Base-by-base conservation (phyloP, 2,888 invertebrate species). In the Leptopilina syphax region DNA sequence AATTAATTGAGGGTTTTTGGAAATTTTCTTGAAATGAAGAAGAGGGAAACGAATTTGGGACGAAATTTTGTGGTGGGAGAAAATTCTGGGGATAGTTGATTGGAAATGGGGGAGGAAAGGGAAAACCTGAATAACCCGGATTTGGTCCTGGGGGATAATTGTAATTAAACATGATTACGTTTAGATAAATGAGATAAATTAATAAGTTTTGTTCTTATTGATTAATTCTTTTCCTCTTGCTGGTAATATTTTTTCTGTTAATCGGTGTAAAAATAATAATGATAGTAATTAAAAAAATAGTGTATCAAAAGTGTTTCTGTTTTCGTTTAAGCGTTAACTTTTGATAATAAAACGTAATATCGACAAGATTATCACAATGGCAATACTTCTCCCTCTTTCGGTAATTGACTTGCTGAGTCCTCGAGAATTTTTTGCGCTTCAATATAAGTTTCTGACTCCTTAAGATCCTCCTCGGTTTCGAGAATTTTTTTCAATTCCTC, bases 391-490 rank as follows among this genome's bases (percentile, higher is more conserved):
- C 86, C 87, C 60, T 88, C 87, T 79, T 89, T 89, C 1, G 90
- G 88, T 27, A 92, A 84, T 76, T 92, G 89, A 12, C 77, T 73
- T 81, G 88, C 88, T 0, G 92, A 92, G 78, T 92, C 96, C 85
- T 94, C 94, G 4, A 97, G 91, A 13, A 95, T 93, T 91, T 94
- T 93, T 81, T 94, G 88, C 0, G 98, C 98, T 9, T 94, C 92
- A 47, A 92, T 89, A 87, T 96, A 98, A 81, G 96, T 96, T 88
- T 95, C 95, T 24, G 94, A 92, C 83, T 95, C 95, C 88, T 95
- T 94, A n/a, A 97, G 93, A 88, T 97, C 97, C 89, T 94, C 93
- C 90, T 97, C 97, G 1, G 94, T 94, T 80, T 95, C 94, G 80
- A 97, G 89, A 77, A 95, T 94, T 73, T 93, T 94, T 89, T 96